Evolutionary conservation across 2,888 invertebrate species (phyloP).

Genomic region (Pecten maximus): DNA sequence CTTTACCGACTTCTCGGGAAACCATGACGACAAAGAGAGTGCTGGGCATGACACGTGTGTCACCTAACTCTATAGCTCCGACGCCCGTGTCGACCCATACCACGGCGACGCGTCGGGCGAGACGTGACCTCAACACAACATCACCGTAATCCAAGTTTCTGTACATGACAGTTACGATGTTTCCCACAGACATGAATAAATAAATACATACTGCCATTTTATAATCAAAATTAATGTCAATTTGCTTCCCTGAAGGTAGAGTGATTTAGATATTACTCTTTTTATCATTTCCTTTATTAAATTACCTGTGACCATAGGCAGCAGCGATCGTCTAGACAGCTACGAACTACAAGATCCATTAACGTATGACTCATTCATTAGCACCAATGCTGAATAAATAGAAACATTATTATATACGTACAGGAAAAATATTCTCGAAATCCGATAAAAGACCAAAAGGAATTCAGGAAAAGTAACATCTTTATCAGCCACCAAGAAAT

Average conservation of each 20-base stretch:
- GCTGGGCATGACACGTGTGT: background rate
- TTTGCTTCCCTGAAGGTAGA: background rate
- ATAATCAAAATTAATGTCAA: conserved; percentile 3
- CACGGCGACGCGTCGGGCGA: background rate
- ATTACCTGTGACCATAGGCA: background rate
- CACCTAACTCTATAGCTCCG: background rate
- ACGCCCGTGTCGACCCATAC: background rate
- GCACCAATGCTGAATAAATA: background rate
- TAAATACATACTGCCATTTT: background rate
- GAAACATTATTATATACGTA: too few species aligned
- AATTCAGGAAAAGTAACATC: too few species aligned
- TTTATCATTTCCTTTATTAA: conserved; percentile 16
- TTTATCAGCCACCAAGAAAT: too few species aligned
- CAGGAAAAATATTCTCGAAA: too few species aligned
- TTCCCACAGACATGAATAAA: background rate
- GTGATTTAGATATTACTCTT: background rate
- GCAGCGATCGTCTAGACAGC: background rate
- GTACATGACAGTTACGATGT: background rate
- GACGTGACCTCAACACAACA: background rate
- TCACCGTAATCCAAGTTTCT: background rate
- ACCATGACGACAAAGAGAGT: background rate
- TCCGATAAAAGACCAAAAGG: too few species aligned
- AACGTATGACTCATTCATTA: background rate
- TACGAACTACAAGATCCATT: background rate
- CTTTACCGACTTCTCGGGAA: background rate